Conservation (phyloP, 2,113 vertebrate genomes). For the Tetrax tetrax region DNA sequence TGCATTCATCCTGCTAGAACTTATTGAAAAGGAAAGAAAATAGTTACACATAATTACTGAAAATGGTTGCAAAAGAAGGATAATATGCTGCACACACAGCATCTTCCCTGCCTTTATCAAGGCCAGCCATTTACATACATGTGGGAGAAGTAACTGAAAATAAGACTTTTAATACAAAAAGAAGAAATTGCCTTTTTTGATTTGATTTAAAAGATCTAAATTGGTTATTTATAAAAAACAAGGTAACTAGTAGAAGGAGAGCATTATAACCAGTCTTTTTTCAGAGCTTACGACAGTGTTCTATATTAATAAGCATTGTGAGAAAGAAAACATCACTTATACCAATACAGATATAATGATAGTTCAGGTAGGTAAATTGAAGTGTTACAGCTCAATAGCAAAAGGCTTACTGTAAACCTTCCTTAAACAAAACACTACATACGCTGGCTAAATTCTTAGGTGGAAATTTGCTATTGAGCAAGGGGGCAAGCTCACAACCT, state of each 20-base stretch:
- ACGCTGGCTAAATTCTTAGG: not conserved
- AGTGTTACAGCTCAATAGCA: not conserved
- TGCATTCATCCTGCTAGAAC: not conserved
- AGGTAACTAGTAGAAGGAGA: not conserved
- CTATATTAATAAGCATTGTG: not conserved
- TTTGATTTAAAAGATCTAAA: not conserved
- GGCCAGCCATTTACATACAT: not conserved
- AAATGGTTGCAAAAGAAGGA: not conserved
- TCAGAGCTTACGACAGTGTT: not conserved
- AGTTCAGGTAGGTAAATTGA: not conserved
- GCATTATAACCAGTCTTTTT: constrained; percentile 1
- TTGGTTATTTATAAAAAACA: not conserved
- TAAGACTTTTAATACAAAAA: not conserved
- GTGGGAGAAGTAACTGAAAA: not conserved
- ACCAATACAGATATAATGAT: not conserved
- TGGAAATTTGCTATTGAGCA: not conserved
- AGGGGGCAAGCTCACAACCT: not conserved
- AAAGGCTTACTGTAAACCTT: not conserved
- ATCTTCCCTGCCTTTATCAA: not conserved
- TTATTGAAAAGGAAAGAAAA: constrained; percentile 14
- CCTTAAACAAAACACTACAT: not conserved
- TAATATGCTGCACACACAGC: not conserved
- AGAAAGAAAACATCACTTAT: not conserved
- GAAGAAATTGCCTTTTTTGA: not conserved
- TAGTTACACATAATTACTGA: not conserved